phyloP scores from a whole-genome alignment of 2,113 vertebrate genomes.

The Tor tambroides region DNA sequence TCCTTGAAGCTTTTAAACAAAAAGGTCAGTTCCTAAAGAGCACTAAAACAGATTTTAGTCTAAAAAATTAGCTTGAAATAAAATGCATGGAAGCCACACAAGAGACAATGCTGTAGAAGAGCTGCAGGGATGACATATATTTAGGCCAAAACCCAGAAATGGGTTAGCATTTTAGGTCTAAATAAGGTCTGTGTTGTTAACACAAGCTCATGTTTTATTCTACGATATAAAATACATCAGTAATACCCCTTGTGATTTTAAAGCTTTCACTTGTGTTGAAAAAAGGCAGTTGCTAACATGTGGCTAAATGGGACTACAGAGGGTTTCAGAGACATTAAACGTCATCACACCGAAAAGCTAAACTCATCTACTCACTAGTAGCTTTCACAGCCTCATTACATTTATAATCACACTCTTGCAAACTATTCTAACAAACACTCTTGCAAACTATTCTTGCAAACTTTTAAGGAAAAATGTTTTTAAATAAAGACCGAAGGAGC shows the following conservation, averaged over 20 bases:
- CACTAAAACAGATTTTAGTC: no score
- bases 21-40: background rate
- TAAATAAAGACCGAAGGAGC: background rate
- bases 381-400: no score
- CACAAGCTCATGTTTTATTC: background rate
- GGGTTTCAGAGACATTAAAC: background rate
- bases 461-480: background rate
- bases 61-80: background rate
- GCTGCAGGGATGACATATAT: no score
- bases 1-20: background rate
- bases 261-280: background rate
- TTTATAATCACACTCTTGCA: background rate
- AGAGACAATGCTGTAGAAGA: no score
- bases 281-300: no score
- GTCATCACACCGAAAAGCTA: background rate
- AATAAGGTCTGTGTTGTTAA: background rate
- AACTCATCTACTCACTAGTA: no score
- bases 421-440: background rate
- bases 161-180: no score
- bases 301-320: no score
- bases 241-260: background rate
- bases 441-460: no score
- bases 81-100: background rate
- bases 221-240: background rate
- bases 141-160: no score